phyloP scores from a whole-genome alignment of 2,888 invertebrate genomes.

The Diachrysia chrysitis region DNA sequence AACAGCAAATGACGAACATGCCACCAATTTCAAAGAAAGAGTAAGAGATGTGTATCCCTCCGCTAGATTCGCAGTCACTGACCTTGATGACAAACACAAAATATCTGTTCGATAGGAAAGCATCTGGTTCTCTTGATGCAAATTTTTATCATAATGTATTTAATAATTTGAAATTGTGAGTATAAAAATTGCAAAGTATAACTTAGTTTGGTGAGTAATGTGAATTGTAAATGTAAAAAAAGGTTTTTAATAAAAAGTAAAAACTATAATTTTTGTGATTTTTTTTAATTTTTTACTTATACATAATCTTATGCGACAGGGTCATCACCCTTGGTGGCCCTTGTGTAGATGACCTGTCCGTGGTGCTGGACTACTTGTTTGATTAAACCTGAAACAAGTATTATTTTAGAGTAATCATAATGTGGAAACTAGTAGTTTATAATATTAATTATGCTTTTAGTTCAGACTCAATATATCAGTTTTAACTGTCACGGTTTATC shows the following conservation, averaged over 20 bases:
- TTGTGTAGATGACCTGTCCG: constrained; percentile 98
- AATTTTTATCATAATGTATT: background rate
- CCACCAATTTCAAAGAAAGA: constrained; percentile 74
- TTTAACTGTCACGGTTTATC: constrained; percentile 80
- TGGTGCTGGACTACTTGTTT: constrained; percentile 98
- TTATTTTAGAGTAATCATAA: constrained; percentile 11
- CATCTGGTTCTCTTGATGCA: background rate
- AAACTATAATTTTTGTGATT: constrained; percentile 39
- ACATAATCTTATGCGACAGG: constrained; percentile 91
- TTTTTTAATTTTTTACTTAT: constrained; percentile 84
- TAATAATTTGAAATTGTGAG: background rate
- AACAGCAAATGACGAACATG: constrained; percentile 80
- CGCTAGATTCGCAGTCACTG: constrained; percentile 74
- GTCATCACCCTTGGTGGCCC: constrained; percentile 98
- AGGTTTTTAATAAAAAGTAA: constrained; percentile 34
- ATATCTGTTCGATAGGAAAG: constrained; percentile 55
- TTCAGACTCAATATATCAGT: constrained; percentile 91
- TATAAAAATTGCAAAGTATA: background rate
- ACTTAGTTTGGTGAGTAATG: background rate
- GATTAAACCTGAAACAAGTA: constrained; percentile 93
- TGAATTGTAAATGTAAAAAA: background rate
- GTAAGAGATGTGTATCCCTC: constrained; percentile 76
- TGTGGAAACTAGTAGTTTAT: background rate
- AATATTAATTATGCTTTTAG: background rate
- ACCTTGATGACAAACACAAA: constrained; percentile 76